Conservation (phyloP, 2,113 vertebrate genomes). For the Rhynchomys soricoides region DNA sequence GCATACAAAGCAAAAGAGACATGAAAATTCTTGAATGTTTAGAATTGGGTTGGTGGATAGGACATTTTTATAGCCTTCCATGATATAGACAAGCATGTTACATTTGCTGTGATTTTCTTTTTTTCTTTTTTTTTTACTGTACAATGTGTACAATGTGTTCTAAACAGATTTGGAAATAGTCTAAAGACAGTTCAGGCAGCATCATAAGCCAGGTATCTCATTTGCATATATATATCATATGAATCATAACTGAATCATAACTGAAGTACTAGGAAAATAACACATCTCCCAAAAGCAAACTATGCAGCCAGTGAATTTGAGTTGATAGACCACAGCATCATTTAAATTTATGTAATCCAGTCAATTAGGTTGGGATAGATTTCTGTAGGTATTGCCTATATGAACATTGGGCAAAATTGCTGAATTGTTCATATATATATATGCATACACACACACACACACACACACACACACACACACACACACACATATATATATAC, state of each 20-base stretch:
- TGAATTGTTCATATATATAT: constrained; percentile 21
- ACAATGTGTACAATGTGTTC: background rate
- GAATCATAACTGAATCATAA: constrained; percentile 65
- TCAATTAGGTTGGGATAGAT: constrained; percentile 50
- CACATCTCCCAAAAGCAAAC: too few species aligned
- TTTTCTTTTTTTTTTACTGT: background rate
- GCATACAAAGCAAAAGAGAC: constrained; percentile 49
- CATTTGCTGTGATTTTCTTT: constrained; percentile 29
- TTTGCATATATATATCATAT: background rate
- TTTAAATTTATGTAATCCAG: constrained; percentile 57
- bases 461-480: too few species aligned
- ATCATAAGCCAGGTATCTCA: background rate
- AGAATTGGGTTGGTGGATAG: constrained; percentile 31
- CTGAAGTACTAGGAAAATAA: constrained; percentile 11
- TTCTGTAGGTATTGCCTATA: background rate
- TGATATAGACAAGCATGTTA: background rate
- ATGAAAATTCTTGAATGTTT: constrained; percentile 14
- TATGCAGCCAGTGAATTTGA: constrained; percentile 53
- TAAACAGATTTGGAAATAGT: constrained; percentile 46
- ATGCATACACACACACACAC: too few species aligned
- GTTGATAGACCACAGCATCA: constrained; percentile 49
- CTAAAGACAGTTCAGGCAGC: constrained; percentile 17
- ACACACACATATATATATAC: constrained; percentile 20
- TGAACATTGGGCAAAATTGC: constrained; percentile 4
- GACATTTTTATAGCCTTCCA: constrained; percentile 41